Evolutionary conservation across 64 coral and sea anemone genomes (phyloP).

Genomic region (Dendronephthya gigantea): DNA sequence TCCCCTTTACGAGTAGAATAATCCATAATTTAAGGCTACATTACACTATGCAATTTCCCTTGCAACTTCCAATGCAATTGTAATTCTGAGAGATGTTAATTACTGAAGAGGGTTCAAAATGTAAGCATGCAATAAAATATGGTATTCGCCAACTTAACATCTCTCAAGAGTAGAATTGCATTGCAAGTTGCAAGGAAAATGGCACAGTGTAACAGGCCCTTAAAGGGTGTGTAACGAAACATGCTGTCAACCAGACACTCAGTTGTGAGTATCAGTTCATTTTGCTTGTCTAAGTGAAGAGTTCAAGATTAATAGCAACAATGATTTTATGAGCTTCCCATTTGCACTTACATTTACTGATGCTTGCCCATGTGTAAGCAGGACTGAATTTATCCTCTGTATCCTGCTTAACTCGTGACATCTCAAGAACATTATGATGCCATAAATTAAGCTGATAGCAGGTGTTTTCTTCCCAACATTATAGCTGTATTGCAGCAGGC

Average conservation of each 20-base stretch:
- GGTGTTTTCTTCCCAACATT: neutral
- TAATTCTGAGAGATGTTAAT: too few species aligned
- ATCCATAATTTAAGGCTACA: too few species aligned
- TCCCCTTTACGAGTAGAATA: neutral
- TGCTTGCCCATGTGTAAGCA: neutral
- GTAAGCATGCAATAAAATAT: too few species aligned
- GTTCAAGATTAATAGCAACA: neutral
- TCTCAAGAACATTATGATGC: slow-evolving; percentile 16
- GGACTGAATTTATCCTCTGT: slow-evolving; percentile 10
- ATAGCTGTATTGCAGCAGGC: neutral
- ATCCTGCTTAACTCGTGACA: slow-evolving; percentile 17
- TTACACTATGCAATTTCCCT: too few species aligned
- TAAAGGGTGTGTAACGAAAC: too few species aligned
- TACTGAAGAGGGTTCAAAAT: too few species aligned
- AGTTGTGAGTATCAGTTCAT: neutral
- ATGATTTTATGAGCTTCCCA: neutral
- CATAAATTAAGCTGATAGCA: slow-evolving; percentile 30
- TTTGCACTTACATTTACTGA: neutral
- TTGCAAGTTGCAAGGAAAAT: too few species aligned
- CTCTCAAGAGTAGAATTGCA: too few species aligned
- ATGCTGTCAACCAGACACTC: too few species aligned
- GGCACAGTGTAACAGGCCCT: too few species aligned
- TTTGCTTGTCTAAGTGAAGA: neutral
- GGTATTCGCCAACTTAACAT: too few species aligned
- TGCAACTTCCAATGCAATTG: too few species aligned